Conservation (phyloP, 2,888 invertebrate genomes). For the Cantharis flavilabris region DNA sequence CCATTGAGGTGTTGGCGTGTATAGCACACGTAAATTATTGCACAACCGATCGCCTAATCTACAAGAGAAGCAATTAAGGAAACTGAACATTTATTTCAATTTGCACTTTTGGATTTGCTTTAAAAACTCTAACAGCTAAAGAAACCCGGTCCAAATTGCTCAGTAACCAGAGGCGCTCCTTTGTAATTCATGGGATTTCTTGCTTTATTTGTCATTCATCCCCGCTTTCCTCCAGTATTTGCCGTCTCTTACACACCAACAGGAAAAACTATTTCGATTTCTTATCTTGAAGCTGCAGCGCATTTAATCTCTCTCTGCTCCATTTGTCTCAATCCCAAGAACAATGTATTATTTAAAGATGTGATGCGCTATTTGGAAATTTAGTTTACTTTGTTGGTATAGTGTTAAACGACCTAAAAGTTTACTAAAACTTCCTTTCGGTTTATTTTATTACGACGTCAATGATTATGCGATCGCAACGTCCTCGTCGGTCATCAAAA, state of each 20-base stretch:
- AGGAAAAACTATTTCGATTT: conserved; percentile 34
- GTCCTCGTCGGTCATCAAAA: neutral
- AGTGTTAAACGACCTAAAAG: conserved; percentile 28
- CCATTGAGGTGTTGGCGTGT: neutral
- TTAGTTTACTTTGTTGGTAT: conserved; percentile 31
- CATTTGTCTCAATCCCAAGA: conserved; percentile 57
- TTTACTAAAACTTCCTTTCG: neutral
- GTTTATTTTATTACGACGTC: neutral
- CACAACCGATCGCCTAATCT: conserved; percentile 9
- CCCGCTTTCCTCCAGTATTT: conserved; percentile 50
- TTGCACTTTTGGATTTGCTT: conserved; percentile 49
- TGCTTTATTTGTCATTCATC: conserved; percentile 57
- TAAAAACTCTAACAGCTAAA: conserved; percentile 36
- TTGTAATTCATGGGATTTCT: conserved; percentile 58
- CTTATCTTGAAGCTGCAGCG: conserved; percentile 34
- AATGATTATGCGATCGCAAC: neutral
- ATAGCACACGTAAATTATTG: neutral
- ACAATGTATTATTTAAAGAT: conserved; percentile 57
- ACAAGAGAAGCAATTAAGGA: conserved; percentile 23
- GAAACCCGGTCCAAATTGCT: conserved; percentile 47
- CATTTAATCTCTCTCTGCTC: conserved; percentile 53
- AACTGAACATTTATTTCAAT: conserved; percentile 40
- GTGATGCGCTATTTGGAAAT: conserved; percentile 36
- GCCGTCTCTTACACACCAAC: conserved; percentile 41
- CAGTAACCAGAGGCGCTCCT: conserved; percentile 54